These are phyloP conservation scores for Melanotus villosus DNA, from an alignment of 2,888 invertebrate genomes.

Conservation along the genomic window DNA sequence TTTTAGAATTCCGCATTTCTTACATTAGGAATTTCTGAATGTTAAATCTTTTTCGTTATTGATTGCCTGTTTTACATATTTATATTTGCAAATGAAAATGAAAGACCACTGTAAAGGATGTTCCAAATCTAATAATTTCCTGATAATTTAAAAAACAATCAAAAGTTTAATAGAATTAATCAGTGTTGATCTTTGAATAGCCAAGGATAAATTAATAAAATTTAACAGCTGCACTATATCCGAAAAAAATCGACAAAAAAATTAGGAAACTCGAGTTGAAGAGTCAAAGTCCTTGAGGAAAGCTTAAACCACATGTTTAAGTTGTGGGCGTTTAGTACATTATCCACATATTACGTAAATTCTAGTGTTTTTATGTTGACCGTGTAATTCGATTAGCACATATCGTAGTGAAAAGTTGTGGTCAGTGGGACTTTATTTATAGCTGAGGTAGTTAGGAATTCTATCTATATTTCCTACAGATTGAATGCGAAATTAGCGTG, in stretches of 20 bases:
- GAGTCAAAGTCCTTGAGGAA: background rate
- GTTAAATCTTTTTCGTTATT: too few species aligned
- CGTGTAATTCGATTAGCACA: slow-evolving; percentile 10
- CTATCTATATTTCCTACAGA: slow-evolving; percentile 2
- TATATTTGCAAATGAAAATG: too few species aligned
- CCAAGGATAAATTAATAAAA: too few species aligned
- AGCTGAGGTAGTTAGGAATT: background rate
- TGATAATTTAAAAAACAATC: too few species aligned
- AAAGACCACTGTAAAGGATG: too few species aligned
- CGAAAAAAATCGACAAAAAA: background rate
- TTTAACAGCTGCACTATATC: too few species aligned
- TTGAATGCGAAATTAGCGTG: slow-evolving; percentile 5
- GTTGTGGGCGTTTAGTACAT: slow-evolving; percentile 1
- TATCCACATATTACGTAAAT: slow-evolving; percentile 9
- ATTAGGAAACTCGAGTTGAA: background rate
- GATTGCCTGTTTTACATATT: too few species aligned
- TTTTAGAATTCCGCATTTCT: too few species aligned
- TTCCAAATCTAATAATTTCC: too few species aligned
- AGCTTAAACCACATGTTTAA: background rate
- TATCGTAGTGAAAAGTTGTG: background rate
- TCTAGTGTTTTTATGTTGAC: background rate
- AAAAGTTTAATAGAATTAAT: too few species aligned
- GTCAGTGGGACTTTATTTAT: slow-evolving; percentile 15
- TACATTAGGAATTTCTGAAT: too few species aligned
- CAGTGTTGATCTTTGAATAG: too few species aligned